Percentiles rank a stretch among this genome's conserved stretches.
Evolutionary conservation across 2,113 vertebrate species (phyloP).

Genomic region (Meles meles): DNA sequence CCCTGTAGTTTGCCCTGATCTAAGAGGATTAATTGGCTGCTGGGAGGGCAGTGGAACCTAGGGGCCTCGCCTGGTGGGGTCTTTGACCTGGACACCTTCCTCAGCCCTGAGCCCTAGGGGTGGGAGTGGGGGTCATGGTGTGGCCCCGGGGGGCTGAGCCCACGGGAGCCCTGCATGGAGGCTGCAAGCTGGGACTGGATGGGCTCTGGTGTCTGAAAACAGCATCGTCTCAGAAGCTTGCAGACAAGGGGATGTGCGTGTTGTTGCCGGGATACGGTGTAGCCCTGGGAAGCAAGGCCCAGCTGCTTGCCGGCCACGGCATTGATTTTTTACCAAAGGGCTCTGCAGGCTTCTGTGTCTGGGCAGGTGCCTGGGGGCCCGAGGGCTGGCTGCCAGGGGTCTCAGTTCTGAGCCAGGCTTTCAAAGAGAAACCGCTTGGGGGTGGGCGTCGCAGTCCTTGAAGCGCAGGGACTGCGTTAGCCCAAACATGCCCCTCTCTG

Average conservation of each 20-base stretch:
- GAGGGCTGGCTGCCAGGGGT: neutral
- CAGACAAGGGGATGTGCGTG: conserved; percentile 47
- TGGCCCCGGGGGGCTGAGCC: neutral
- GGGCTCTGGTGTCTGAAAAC: conserved; percentile 23
- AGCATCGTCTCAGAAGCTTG: conserved; percentile 1
- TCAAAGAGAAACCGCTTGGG: neutral
- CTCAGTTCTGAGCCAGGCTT: neutral
- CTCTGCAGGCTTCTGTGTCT: neutral
- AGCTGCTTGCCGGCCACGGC: conserved; percentile 32
- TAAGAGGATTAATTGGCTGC: neutral
- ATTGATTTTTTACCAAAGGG: conserved; percentile 68
- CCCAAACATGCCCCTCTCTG: neutral
- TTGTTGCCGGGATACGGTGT: conserved; percentile 69
- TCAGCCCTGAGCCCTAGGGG: neutral
- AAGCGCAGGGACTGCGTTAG: neutral
- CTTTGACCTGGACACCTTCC: neutral
- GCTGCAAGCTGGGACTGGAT: neutral
- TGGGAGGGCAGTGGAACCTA: neutral
- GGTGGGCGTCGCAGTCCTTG: neutral
- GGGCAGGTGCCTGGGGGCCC: neutral
- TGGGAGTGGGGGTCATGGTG: neutral
- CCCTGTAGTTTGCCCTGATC: neutral
- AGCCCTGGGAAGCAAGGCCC: conserved; percentile 24
- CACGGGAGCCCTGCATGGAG: neutral
- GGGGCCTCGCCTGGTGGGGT: neutral